phyloP scores from a whole-genome alignment of 2,888 invertebrate genomes.

The Eupithecia centaureata region DNA sequence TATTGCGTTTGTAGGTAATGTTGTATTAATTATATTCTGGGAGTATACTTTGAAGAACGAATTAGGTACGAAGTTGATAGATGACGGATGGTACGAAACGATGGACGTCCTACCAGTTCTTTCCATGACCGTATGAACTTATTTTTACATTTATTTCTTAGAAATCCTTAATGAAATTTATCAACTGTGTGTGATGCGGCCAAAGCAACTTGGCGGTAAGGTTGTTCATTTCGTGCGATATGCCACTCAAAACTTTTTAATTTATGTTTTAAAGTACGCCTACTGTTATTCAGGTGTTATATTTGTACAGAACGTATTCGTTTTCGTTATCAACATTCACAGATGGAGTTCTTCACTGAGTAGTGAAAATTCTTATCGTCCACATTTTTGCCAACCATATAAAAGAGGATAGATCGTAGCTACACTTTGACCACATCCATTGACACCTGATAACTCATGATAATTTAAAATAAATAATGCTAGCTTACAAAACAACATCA shows the following conservation, averaged over 20 bases:
- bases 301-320: background rate
- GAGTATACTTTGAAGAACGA: background rate
- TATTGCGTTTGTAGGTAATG: conserved; percentile 34
- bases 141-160: background rate
- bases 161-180: background rate
- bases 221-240: background rate
- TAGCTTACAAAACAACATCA: too few relatives aligned
- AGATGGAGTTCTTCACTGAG: background rate
- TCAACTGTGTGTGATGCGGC: background rate
- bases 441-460: too few relatives aligned
- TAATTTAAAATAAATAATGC: too few relatives aligned
- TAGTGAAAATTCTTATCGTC: background rate
- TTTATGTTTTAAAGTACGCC: background rate
- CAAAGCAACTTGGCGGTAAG: background rate
- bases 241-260: background rate
- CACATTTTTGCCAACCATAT: too few relatives aligned
- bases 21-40: conserved; percentile 24
- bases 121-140: background rate
- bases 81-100: background rate
- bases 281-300: background rate
- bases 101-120: background rate
- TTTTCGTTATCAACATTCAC: background rate
- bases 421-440: too few relatives aligned
- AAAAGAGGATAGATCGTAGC: conserved; percentile 12
- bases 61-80: background rate